These are phyloP conservation scores for Drosophila nr. perissopoda DNA, from an alignment of 2,888 invertebrate genomes.

Conservation along the genomic window DNA sequence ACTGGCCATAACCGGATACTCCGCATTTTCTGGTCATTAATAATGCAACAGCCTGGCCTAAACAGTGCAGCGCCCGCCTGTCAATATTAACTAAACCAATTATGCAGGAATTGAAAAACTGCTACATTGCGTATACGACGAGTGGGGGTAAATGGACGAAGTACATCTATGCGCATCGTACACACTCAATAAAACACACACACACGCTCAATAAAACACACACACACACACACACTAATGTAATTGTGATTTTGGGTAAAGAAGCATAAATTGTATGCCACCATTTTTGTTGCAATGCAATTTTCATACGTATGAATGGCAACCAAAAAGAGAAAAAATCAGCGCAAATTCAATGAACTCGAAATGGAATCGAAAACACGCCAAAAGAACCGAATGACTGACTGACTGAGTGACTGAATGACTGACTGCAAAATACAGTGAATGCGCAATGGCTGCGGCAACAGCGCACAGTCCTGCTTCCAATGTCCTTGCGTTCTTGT, in stretches of 20 bases:
- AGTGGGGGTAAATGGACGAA: constrained; percentile 10
- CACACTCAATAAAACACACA: constrained; percentile 2
- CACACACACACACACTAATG: constrained; percentile 8
- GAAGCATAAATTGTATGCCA: constrained; percentile 66
- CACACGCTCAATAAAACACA: constrained; percentile 3
- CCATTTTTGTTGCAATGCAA: constrained; percentile 61
- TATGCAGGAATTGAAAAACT: constrained; percentile 65
- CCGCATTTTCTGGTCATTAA: constrained; percentile 64
- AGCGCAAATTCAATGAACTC: constrained; percentile 80
- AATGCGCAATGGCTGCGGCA: constrained; percentile 29
- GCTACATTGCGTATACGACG: constrained; percentile 72
- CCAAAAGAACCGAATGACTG: constrained; percentile 20
- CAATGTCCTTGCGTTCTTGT: constrained; percentile 25
- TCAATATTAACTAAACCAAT: constrained; percentile 78
- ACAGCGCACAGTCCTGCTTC: constrained; percentile 13
- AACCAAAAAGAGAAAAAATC: constrained; percentile 62
- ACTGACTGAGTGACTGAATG: constrained; percentile 18
- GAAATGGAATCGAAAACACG: constrained; percentile 68
- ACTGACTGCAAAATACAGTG: constrained; percentile 28
- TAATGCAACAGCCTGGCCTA: constrained; percentile 73
- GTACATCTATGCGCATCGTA: constrained; percentile 64
- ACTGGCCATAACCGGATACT: constrained; percentile 58
- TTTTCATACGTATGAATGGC: constrained; percentile 58
- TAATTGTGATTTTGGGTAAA: constrained; percentile 37
- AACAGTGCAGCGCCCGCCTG: constrained; percentile 32